These are phyloP conservation scores for Drosophila formosana DNA, from an alignment of 2,888 invertebrate species.

Conservation along the genomic window DNA sequence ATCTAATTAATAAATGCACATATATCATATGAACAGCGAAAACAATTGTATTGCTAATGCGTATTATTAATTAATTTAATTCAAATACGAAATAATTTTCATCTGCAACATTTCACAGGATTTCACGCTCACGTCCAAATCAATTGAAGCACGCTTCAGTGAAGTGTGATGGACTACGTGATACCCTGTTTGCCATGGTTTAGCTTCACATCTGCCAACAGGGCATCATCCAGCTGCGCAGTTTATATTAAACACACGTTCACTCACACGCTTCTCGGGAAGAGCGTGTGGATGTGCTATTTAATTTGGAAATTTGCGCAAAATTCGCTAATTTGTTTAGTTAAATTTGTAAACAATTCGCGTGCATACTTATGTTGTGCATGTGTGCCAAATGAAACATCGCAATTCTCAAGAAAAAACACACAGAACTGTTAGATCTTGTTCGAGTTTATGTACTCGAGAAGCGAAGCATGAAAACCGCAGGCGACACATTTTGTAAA, in stretches of 20 bases:
- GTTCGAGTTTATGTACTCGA: conserved; percentile 27
- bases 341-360: conserved; percentile 43
- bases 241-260: too few species aligned
- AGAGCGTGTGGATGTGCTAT: conserved; percentile 18
- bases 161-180: not conserved
- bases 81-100: not conserved
- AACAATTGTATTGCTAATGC: not conserved
- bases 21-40: not conserved
- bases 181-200: not conserved
- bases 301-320: conserved; percentile 11
- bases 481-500: conserved; percentile 39
- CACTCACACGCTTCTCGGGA: conserved; percentile 3
- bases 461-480: conserved; percentile 25
- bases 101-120: not conserved
- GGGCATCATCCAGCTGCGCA: not conserved
- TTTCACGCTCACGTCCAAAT: conserved; percentile 2
- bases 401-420: conserved; percentile 5
- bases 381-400: conserved; percentile 49
- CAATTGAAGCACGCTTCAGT: not conserved
- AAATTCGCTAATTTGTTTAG: conserved; percentile 51
- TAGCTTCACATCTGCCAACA: not conserved
- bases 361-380: conserved; percentile 43
- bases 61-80: not conserved
- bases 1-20: not conserved
- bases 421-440: not conserved